Evolutionary conservation across 2,888 invertebrate genomes (phyloP).

Genomic region (Conus canariensis): DNA sequence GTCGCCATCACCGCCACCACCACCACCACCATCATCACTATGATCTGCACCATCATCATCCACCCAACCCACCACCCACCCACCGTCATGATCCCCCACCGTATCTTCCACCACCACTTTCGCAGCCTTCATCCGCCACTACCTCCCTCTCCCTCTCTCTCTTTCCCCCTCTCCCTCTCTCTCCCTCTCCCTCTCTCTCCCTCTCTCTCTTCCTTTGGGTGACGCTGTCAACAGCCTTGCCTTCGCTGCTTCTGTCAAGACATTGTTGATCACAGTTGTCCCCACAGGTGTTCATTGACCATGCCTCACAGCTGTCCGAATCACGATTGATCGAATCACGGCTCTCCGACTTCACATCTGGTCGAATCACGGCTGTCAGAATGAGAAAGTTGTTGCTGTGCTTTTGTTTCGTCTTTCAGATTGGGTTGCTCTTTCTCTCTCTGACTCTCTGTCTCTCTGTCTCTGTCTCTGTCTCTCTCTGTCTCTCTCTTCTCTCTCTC

Average conservation of each 20-base stretch:
- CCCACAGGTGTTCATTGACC: no score
- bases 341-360: no score
- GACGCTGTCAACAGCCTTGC: no score
- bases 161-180: background rate
- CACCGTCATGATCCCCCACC: background rate
- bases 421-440: background rate
- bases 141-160: background rate
- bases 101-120: background rate
- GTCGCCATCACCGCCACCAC: background rate
- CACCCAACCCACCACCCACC: background rate
- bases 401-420: no score
- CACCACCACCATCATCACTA: no score
- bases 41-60: background rate
- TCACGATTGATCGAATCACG: no score
- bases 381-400: no score
- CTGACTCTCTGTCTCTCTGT: conserved; percentile 24
- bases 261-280: no score
- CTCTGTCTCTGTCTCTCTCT: conserved; percentile 27
- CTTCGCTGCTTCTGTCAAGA: no score
- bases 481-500: conserved; percentile 27
- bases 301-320: no score
- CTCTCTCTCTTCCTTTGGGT: background rate
- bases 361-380: no score
- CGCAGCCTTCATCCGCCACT: background rate
- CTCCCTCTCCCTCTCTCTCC: background rate